phyloP scores from a whole-genome alignment of 2,113 vertebrate genomes.

The Butorides virescens region DNA sequence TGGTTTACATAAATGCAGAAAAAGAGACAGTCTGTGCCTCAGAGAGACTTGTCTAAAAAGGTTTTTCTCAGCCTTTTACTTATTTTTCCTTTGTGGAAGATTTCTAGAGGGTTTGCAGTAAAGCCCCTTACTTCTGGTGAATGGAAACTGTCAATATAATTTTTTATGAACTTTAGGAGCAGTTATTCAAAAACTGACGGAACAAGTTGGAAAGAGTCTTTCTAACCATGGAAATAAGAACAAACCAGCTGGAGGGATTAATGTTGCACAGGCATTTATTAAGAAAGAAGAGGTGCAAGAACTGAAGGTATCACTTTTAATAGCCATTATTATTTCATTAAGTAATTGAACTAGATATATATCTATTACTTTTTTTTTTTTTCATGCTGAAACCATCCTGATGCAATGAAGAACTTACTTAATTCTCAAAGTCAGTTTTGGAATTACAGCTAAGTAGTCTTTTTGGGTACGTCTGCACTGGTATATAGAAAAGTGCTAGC shows the following conservation, averaged over 20 bases:
- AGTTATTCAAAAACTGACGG: slow-evolving; percentile 71
- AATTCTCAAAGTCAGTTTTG: not conserved
- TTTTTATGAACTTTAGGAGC: slow-evolving; percentile 68
- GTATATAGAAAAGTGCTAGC: not conserved
- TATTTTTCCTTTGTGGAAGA: not conserved
- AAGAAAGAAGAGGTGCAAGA: slow-evolving; percentile 79
- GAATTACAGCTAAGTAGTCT: not conserved
- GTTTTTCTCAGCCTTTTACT: not conserved
- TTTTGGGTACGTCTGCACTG: not conserved
- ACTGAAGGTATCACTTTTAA: slow-evolving; percentile 73
- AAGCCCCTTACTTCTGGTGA: not conserved
- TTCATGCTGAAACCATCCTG: not conserved
- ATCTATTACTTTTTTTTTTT: not conserved
- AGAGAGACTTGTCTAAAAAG: not conserved
- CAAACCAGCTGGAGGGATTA: slow-evolving; percentile 78
- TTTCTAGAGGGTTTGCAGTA: not conserved
- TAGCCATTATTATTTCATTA: not conserved
- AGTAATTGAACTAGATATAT: not conserved
- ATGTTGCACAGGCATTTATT: slow-evolving; percentile 63
- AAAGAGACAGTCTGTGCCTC: not conserved
- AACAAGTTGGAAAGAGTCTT: slow-evolving; percentile 78
- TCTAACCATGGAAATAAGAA: slow-evolving; percentile 60
- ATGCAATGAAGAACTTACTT: not conserved
- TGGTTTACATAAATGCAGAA: not conserved
- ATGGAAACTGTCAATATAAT: not conserved